phyloP scores from a whole-genome alignment of 1,140 invertebrate genomes.

The Orchestia grillus region DNA sequence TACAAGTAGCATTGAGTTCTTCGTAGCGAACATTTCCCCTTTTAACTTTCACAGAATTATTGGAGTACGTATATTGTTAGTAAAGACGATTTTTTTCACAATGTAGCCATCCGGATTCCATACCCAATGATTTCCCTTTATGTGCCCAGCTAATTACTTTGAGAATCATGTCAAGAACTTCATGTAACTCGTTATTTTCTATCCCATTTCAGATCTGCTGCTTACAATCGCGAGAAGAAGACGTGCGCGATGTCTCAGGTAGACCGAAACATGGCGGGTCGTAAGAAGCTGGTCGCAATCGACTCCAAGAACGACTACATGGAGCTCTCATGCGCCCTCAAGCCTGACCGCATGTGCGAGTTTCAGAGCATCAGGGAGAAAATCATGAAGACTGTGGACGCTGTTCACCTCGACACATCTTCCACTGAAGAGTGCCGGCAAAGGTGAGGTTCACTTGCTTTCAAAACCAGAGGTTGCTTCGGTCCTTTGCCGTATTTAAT shows the following conservation, averaged over 20 bases:
- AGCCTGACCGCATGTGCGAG: constrained; percentile 91
- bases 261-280: constrained; percentile 86
- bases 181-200: background rate
- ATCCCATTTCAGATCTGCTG: constrained; percentile 81
- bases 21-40: background rate
- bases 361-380: constrained; percentile 89
- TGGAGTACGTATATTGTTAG: background rate
- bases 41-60: background rate
- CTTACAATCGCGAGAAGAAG: constrained; percentile 87
- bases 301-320: constrained; percentile 80
- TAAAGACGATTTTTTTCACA: background rate
- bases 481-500: background rate
- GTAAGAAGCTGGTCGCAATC: constrained; percentile 76
- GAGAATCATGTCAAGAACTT: background rate
- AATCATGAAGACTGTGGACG: constrained; percentile 93
- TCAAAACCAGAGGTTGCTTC: background rate
- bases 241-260: constrained; percentile 90
- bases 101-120: background rate
- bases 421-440: constrained; percentile 60
- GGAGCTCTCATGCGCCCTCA: constrained; percentile 91
- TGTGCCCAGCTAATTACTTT: background rate
- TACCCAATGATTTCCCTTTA: background rate
- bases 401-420: constrained; percentile 76
- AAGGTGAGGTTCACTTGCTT: constrained; percentile 34
- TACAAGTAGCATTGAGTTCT: background rate